Conservation (phyloP, 1,140 invertebrate species). For the Cherax quadricarinatus region DNA sequence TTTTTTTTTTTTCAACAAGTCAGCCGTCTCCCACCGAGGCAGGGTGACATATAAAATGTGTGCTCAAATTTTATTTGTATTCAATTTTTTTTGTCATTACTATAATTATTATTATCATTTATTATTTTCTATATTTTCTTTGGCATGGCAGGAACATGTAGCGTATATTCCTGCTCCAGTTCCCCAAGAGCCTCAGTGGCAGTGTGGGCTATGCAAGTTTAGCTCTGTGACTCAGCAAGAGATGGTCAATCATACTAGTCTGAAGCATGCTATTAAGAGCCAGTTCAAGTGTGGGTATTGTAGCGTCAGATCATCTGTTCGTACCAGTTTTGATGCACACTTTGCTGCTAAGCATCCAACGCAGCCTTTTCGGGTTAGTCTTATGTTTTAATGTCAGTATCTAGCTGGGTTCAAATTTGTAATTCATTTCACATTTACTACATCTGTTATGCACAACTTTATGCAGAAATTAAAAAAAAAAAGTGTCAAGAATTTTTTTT, state of each 20-base stretch:
- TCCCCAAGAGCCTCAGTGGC: slow-evolving; percentile 79
- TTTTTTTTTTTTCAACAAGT: too few relatives aligned
- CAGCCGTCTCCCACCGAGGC: too few relatives aligned
- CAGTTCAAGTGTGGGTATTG: slow-evolving; percentile 84
- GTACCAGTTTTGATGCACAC: slow-evolving; percentile 81
- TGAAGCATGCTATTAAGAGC: slow-evolving; percentile 79
- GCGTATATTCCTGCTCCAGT: slow-evolving; percentile 3
- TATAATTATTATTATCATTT: too few relatives aligned
- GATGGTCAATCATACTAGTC: slow-evolving; percentile 76
- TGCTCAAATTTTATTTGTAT: too few relatives aligned
- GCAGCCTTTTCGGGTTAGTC: slow-evolving; percentile 71
- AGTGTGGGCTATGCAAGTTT: slow-evolving; percentile 83
- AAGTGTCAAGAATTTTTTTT: too few relatives aligned
- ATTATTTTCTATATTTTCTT: not conserved
- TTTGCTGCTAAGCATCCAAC: slow-evolving; percentile 78
- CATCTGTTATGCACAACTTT: too few relatives aligned
- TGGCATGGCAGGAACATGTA: slow-evolving; percentile 13
- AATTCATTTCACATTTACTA: too few relatives aligned
- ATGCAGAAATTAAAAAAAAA: too few relatives aligned
- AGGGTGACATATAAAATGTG: too few relatives aligned
- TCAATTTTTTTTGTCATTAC: too few relatives aligned
- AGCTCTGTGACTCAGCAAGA: slow-evolving; percentile 81
- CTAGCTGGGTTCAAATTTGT: too few relatives aligned
- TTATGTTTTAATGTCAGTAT: not conserved
- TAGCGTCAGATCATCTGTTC: slow-evolving; percentile 79